Conservation (phyloP, 2,797 vertebrate genomes). For the Rhyacichthys aspro region DNA sequence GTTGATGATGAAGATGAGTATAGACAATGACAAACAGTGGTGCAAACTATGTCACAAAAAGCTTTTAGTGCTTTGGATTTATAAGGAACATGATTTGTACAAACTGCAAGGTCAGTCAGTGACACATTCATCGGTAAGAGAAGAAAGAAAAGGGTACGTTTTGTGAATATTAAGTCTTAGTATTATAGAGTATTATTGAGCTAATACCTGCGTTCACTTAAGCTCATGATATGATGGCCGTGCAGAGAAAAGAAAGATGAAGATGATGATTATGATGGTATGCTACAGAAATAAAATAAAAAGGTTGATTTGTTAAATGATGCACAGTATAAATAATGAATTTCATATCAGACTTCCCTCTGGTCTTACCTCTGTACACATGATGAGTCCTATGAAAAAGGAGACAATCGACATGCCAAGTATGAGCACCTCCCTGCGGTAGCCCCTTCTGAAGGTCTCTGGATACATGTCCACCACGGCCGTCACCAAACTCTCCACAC, state of each 20-base stretch:
- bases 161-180: too few relatives aligned
- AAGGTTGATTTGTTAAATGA: background rate
- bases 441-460: conserved; percentile 93
- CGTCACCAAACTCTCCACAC: conserved; percentile 97
- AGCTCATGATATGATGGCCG: background rate
- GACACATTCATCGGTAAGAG: too few relatives aligned
- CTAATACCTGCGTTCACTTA: too few relatives aligned
- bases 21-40: conserved; percentile 5
- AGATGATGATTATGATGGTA: conserved; percentile 4
- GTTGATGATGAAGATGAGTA: conserved; percentile 9
- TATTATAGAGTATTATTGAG: too few relatives aligned
- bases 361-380: conserved; percentile 84
- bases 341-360: too few relatives aligned
- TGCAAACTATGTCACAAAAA: background rate
- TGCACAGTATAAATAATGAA: background rate
- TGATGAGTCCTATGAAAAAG: conserved; percentile 92
- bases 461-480: conserved; percentile 98
- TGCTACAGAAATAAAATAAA: conserved; percentile 13
- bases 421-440: conserved; percentile 93
- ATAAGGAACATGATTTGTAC: background rate
- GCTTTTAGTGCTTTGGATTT: too few relatives aligned
- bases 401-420: conserved; percentile 90
- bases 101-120: too few relatives aligned
- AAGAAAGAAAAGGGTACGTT: too few relatives aligned
- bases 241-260: conserved; percentile 11